Percentiles rank a stretch among this genome's conserved stretches.
Evolutionary conservation across 2,888 invertebrate species (phyloP).

Genomic region (Dynastes maya): DNA sequence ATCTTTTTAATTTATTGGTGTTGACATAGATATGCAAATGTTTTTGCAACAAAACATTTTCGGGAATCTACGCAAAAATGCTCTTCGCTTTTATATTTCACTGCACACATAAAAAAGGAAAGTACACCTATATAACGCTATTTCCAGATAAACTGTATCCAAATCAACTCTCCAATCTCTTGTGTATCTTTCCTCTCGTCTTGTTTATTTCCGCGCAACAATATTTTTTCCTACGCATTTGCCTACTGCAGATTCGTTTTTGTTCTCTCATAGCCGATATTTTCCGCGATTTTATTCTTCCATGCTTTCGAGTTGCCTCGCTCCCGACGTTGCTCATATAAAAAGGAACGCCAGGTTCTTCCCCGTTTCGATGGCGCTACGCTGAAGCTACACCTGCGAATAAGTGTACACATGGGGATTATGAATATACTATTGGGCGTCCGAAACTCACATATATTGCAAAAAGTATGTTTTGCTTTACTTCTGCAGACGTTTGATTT

Average conservation of each 20-base stretch:
- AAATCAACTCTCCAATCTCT: not conserved
- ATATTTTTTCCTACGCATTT: constrained; percentile 6
- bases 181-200: not conserved
- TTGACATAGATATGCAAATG: no score
- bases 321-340: constrained; percentile 2
- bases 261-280: constrained; percentile 21
- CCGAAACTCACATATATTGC: constrained; percentile 46
- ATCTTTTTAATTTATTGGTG: no score
- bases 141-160: not conserved
- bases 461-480: constrained; percentile 46
- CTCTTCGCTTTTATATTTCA: not conserved
- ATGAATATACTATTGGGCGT: constrained; percentile 52
- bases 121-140: not conserved
- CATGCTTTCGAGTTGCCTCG: constrained; percentile 12
- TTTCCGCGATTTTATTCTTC: constrained; percentile 18
- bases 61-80: not conserved
- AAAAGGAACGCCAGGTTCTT: constrained; percentile 4
- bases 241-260: not conserved
- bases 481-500: constrained; percentile 47
- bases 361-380: not conserved
- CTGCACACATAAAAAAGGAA: not conserved
- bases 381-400: constrained; percentile 50
- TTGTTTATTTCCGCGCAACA: not conserved
- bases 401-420: constrained; percentile 53
- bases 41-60: not conserved